Evolutionary conservation across 2,888 invertebrate genomes (phyloP).

Genomic region (Apodemia duryi): DNA sequence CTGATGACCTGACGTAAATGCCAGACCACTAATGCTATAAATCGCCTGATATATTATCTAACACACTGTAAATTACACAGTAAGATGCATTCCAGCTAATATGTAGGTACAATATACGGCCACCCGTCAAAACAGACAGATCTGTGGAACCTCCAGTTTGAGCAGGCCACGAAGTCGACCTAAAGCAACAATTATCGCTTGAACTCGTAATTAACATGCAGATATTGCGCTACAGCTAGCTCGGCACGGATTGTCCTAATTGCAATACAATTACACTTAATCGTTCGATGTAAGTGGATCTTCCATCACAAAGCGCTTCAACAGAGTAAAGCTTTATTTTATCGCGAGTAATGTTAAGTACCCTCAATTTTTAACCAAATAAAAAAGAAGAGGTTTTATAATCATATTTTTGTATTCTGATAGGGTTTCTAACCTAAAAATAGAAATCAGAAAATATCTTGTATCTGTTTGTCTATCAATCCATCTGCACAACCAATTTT

Average conservation of each 20-base stretch:
- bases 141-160: slow-evolving; percentile 23
- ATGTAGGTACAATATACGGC: slow-evolving; percentile 12
- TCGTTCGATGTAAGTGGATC: slow-evolving; percentile 39
- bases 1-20: not conserved
- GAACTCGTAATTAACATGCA: slow-evolving; percentile 61
- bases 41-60: not conserved
- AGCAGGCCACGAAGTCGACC: slow-evolving; percentile 48
- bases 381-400: no score
- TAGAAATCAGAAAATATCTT: no score
- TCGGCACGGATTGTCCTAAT: slow-evolving; percentile 53
- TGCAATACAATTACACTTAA: slow-evolving; percentile 58
- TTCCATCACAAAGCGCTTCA: slow-evolving; percentile 48
- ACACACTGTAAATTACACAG: not conserved
- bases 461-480: no score
- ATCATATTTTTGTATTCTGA: no score
- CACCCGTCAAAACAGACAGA: slow-evolving; percentile 28
- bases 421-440: no score
- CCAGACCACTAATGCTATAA: slow-evolving; percentile 1
- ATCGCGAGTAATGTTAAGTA: not conserved
- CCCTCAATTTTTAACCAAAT: not conserved
- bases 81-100: slow-evolving; percentile 6
- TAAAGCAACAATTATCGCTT: slow-evolving; percentile 56
- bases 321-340: slow-evolving; percentile 4
- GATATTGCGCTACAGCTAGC: slow-evolving; percentile 49
- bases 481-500: no score